A percentile compares a stretch with the other conserved stretches of the same genome.
These are phyloP conservation scores for Callopanchax toddi DNA, from an alignment of 2,113 vertebrate species.

Conservation along the genomic window DNA sequence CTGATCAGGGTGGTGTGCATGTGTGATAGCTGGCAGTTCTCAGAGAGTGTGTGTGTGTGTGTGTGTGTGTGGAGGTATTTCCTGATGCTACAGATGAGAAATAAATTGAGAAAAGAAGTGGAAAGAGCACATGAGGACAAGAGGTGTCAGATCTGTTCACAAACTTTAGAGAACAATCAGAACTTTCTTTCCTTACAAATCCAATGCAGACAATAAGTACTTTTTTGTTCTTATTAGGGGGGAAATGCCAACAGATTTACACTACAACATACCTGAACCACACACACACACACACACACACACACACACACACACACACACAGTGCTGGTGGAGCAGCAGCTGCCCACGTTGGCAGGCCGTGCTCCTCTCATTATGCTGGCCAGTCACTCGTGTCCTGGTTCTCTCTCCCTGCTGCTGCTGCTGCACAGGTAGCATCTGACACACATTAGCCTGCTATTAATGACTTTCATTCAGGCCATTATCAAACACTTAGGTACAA, in stretches of 20 bases:
- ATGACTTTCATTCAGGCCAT: constrained; percentile 72
- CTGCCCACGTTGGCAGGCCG: constrained; percentile 65
- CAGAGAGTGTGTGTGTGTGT: not conserved
- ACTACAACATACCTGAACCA: constrained; percentile 9
- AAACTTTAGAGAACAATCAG: not conserved
- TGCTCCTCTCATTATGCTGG: constrained; percentile 70
- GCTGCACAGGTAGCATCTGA: constrained; percentile 78
- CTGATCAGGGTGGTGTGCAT: constrained; percentile 29
- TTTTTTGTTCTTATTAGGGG: not conserved
- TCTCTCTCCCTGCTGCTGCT: constrained; percentile 63
- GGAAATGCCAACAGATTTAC: not conserved
- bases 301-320: not conserved
- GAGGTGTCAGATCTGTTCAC: constrained; percentile 4
- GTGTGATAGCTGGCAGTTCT: not conserved
- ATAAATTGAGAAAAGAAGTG: constrained; percentile 6
- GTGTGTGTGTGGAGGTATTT: constrained; percentile 6
- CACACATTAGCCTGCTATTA: constrained; percentile 75
- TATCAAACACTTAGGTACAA: constrained; percentile 63
- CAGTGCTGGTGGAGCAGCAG: constrained; percentile 61
- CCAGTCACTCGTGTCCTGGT: constrained; percentile 71
- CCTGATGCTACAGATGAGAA: constrained; percentile 24
- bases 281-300: constrained; percentile 27
- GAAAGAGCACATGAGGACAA: constrained; percentile 16
- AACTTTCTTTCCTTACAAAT: not conserved
- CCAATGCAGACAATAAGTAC: not conserved